Conservation (phyloP, 2,797 vertebrate species). For the Cyprinodon diabolis region DNA sequence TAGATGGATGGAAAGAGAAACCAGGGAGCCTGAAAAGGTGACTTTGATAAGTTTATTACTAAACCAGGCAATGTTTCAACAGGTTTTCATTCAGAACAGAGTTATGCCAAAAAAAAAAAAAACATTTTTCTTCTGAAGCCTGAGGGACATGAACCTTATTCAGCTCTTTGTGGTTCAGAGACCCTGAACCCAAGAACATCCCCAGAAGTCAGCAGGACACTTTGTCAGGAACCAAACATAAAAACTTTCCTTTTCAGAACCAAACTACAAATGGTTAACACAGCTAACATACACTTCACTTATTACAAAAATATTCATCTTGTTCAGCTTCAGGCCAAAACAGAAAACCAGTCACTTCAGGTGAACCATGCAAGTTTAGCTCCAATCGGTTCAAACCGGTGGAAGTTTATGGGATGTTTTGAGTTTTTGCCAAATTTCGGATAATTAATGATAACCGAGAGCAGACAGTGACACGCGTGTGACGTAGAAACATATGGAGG, state of each 20-base stretch:
- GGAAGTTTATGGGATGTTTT: constrained; percentile 8
- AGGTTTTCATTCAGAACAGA: constrained; percentile 58
- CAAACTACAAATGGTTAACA: constrained; percentile 55
- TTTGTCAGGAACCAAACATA: neutral
- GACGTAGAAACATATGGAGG: neutral
- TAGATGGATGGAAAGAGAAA: constrained; percentile 32
- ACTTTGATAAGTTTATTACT: constrained; percentile 71
- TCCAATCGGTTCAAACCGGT: constrained; percentile 32
- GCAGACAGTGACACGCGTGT: constrained; percentile 20
- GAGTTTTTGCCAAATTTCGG: constrained; percentile 35
- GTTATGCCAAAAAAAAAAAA: constrained; percentile 54
- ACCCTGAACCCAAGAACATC: constrained; percentile 35
- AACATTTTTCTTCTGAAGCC: constrained; percentile 34
- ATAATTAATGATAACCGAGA: constrained; percentile 24
- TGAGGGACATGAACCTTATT: constrained; percentile 25
- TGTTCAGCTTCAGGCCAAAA: constrained; percentile 54
- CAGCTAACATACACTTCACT: constrained; percentile 60
- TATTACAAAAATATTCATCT: constrained; percentile 77
- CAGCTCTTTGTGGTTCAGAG: constrained; percentile 25
- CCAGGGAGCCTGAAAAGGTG: constrained; percentile 24
- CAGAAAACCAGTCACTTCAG: constrained; percentile 30
- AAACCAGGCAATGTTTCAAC: constrained; percentile 70
- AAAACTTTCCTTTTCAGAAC: constrained; percentile 47
- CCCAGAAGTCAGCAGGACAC: neutral
- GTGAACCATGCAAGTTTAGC: constrained; percentile 53